Percentiles rank a stretch among this genome's conserved stretches.
Evolutionary conservation across 2,797 vertebrate genomes (phyloP).

Genomic region (Pelochelys cantorii): DNA sequence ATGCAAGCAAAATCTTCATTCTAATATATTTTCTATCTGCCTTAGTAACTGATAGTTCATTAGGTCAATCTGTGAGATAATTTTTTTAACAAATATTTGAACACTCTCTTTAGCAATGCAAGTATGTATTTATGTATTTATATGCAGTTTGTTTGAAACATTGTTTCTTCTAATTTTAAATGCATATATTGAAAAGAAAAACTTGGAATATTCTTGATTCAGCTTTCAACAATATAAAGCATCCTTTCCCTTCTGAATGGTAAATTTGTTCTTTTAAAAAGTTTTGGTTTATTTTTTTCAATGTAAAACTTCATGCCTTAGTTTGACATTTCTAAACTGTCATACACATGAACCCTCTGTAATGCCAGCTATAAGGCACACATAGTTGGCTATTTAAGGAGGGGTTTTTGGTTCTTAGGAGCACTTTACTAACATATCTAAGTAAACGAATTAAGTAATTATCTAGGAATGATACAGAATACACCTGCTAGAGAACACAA

Average conservation of each 20-base stretch:
- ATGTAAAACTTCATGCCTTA: not conserved
- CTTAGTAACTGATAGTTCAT: not conserved
- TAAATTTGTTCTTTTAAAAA: not conserved
- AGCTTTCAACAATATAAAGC: not conserved
- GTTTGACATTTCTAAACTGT: not conserved
- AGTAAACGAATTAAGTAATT: not conserved
- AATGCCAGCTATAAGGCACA: not conserved
- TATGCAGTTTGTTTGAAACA: not conserved
- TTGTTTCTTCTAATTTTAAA: not conserved
- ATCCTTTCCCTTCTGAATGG: not conserved
- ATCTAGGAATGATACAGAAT: not conserved
- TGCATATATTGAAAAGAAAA: not conserved
- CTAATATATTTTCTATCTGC: slow-evolving; percentile 34
- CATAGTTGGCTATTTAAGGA: not conserved
- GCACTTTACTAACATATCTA: not conserved
- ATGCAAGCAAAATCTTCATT: slow-evolving; percentile 11
- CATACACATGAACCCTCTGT: not conserved
- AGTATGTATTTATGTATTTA: not conserved
- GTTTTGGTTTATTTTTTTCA: not conserved
- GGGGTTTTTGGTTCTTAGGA: not conserved
- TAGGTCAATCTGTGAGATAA: not conserved
- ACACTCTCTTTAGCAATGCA: not conserved
- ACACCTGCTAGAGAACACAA: not conserved
- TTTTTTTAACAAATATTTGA: not conserved
- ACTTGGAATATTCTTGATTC: not conserved